Base-by-base conservation (phyloP, 1,140 invertebrate genomes). In the Cepaea nemoralis region DNA sequence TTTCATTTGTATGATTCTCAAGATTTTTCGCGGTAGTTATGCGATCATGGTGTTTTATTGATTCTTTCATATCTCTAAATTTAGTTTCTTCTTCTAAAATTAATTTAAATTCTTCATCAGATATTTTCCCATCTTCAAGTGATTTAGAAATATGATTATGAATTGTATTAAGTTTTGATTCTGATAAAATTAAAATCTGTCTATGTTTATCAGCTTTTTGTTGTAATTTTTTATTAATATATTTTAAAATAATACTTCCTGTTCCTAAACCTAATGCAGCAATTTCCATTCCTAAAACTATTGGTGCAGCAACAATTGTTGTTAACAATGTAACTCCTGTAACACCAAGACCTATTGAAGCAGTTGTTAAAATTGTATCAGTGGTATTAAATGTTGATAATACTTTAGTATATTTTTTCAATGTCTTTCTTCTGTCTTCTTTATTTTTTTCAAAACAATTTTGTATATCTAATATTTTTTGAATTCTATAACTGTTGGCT, bases 221-320 rank as follows among this genome's bases (percentile, higher is more conserved):
- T 63, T 31, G 16, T 63, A 63, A 31, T 31, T 63, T 63, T 63
- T 31, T 63, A 31, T 22, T 31, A 6, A 63, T 63, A 31, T 63
- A 63, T 63, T 22, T 63, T 31, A 63, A 8, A 31, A 63, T 2
- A 63, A 63, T 31, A 16, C 59, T 63, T 63, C 2, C 59, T 6
- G 16, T 3, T 1, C 59, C 59, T 5, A 31, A 31, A 31, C 59
- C 59, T 63, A 63, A 63, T 14, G 59, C 59, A 14, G 59, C 59
- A 63, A 63, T 31, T 63, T 63, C 59, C 59, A 63, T 63, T 63
- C 59, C 16, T 63, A 31, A 63, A 63, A 63, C 59, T 31, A 63
- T 63, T 31, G 59, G 59, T 31, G 27, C 59, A 14, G 59, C 59
- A 63, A 63, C 59, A 63, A 63, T 63, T 63, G 59, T 63, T 31